These are phyloP conservation scores for Aphidius ervi DNA, from an alignment of 1,140 invertebrate species.

Conservation along the genomic window DNA sequence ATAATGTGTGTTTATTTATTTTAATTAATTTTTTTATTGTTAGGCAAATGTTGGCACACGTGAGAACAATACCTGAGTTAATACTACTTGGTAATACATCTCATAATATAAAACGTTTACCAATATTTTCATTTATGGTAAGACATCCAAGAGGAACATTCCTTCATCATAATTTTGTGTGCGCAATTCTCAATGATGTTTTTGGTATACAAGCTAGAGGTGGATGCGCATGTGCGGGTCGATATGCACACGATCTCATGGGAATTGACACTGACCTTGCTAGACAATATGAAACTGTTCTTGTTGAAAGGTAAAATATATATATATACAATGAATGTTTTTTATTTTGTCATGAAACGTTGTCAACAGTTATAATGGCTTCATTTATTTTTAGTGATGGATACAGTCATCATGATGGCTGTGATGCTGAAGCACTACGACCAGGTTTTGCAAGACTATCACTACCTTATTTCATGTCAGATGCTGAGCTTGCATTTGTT, in stretches of 20 bases:
- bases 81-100: conserved; percentile 73
- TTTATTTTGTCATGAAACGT: conserved; percentile 1
- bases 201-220: conserved; percentile 88
- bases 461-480: conserved; percentile 80
- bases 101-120: conserved; percentile 62
- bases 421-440: conserved; percentile 67
- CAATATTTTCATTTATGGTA: conserved; percentile 84
- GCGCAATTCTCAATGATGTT: conserved; percentile 83
- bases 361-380: background rate
- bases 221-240: conserved; percentile 79
- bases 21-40: conserved; percentile 38
- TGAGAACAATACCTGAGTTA: conserved; percentile 72
- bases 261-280: conserved; percentile 76
- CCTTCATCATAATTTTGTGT: conserved; percentile 88
- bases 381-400: conserved; percentile 25
- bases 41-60: conserved; percentile 70
- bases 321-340: background rate
- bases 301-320: conserved; percentile 63
- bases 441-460: conserved; percentile 85
- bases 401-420: conserved; percentile 34
- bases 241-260: conserved; percentile 80
- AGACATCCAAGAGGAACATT: conserved; percentile 74
- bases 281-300: conserved; percentile 69
- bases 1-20: conserved; percentile 1
- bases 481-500: conserved; percentile 75